Evolutionary conservation across 1,140 invertebrate genomes (phyloP).

Genomic region (Paraescarpia echinospica): DNA sequence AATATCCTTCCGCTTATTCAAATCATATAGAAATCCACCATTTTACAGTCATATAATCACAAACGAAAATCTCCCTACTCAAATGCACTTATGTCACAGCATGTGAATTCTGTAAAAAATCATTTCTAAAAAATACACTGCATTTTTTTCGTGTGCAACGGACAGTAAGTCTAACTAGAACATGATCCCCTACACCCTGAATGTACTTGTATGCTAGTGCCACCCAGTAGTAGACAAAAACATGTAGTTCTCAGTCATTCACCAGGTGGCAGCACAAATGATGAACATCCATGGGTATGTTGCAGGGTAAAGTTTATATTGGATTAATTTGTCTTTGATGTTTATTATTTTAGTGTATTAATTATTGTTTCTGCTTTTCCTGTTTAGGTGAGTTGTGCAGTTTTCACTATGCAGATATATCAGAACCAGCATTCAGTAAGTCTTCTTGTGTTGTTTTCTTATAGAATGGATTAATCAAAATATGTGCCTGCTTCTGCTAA

Average conservation of each 20-base stretch:
- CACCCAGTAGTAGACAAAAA: not conserved
- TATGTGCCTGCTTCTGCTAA: not conserved
- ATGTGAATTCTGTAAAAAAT: too few relatives aligned
- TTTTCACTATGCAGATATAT: not conserved
- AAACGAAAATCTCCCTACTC: too few relatives aligned
- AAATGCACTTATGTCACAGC: too few relatives aligned
- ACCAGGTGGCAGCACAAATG: not conserved
- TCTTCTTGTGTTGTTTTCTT: not conserved
- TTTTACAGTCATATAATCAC: too few relatives aligned
- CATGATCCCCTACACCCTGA: too few relatives aligned
- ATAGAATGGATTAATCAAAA: not conserved
- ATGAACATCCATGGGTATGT: not conserved
- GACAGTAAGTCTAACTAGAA: too few relatives aligned
- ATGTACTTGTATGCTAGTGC: not conserved
- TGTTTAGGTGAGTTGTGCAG: not conserved
- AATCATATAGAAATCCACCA: too few relatives aligned
- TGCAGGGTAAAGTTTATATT: not conserved
- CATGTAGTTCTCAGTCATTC: not conserved
- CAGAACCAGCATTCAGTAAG: not conserved
- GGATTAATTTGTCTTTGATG: not conserved
- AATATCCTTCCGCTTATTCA: too few relatives aligned
- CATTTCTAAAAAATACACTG: too few relatives aligned
- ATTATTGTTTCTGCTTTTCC: not conserved
- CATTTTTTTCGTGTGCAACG: too few relatives aligned
- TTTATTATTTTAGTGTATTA: not conserved